phyloP scores from a whole-genome alignment of 2,888 invertebrate genomes.

The Ecliptopera silaceata region DNA sequence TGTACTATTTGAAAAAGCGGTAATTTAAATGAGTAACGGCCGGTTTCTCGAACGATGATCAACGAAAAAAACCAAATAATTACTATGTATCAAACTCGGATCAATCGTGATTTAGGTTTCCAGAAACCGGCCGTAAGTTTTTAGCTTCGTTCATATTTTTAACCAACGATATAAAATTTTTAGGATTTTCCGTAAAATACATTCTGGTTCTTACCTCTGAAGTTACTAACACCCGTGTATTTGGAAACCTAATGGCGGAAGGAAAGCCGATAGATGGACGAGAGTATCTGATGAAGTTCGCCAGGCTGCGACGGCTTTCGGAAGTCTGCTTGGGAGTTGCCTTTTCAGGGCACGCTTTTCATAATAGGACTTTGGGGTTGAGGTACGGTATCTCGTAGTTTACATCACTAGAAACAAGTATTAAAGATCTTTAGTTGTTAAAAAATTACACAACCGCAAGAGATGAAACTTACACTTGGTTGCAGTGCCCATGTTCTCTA shows the following conservation, averaged over 20 bases:
- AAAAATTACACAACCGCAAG: too few species aligned
- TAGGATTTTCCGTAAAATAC: conserved; percentile 79
- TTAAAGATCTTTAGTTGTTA: too few species aligned
- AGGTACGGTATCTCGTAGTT: conserved; percentile 47
- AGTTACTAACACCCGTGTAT: conserved; percentile 67
- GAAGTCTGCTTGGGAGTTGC: conserved; percentile 80
- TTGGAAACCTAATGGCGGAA: conserved; percentile 55
- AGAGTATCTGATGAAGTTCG: conserved; percentile 67
- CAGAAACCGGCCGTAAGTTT: too few species aligned
- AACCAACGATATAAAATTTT: neutral
- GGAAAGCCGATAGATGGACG: conserved; percentile 60
- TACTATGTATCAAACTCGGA: too few species aligned
- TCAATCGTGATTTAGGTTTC: too few species aligned
- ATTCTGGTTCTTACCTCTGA: conserved; percentile 70
- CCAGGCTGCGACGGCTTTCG: conserved; percentile 66
- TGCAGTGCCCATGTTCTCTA: too few species aligned
- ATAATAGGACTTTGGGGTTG: conserved; percentile 70
- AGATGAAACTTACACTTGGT: too few species aligned
- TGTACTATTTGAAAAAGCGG: too few species aligned
- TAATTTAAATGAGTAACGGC: too few species aligned
- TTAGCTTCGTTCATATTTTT: too few species aligned
- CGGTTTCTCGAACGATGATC: too few species aligned
- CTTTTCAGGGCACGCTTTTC: conserved; percentile 79
- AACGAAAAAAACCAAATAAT: too few species aligned
- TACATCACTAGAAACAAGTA: neutral